These are phyloP conservation scores for Chirona hameri DNA, from an alignment of 2,888 invertebrate species.

Conservation along the genomic window DNA sequence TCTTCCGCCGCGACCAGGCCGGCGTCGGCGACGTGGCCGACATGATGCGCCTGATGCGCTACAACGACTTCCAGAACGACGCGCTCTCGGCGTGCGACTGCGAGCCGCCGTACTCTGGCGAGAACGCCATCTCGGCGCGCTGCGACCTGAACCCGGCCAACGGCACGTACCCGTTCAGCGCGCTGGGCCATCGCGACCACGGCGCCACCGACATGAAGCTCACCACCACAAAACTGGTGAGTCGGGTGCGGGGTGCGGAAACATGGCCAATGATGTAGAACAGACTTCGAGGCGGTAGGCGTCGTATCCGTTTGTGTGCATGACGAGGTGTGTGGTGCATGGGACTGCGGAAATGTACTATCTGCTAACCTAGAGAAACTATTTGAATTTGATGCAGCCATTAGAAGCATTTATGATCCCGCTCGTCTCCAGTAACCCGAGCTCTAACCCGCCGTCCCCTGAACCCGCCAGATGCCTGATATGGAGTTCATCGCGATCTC, in stretches of 20 bases:
- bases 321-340: no score
- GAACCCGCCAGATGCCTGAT: constrained; percentile 30
- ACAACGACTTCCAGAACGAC: constrained; percentile 67
- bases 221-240: constrained; percentile 46
- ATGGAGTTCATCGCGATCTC: constrained; percentile 57
- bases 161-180: constrained; percentile 66
- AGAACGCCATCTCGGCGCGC: constrained; percentile 66
- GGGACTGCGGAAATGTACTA: no score
- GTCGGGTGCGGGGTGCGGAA: no score
- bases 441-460: no score
- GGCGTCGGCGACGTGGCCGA: constrained; percentile 55
- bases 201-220: constrained; percentile 69
- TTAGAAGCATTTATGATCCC: no score
- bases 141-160: constrained; percentile 66
- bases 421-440: no score
- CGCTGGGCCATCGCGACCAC: constrained; percentile 64
- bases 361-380: no score
- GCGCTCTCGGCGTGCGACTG: constrained; percentile 64
- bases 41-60: constrained; percentile 60
- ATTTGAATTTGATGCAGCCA: no score
- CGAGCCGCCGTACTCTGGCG: constrained; percentile 65
- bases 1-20: constrained; percentile 58
- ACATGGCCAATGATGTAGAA: no score
- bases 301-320: no score
- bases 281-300: no score